These are phyloP conservation scores for Metallyticus violacea DNA, from an alignment of 2,888 invertebrate genomes.

Conservation along the genomic window DNA sequence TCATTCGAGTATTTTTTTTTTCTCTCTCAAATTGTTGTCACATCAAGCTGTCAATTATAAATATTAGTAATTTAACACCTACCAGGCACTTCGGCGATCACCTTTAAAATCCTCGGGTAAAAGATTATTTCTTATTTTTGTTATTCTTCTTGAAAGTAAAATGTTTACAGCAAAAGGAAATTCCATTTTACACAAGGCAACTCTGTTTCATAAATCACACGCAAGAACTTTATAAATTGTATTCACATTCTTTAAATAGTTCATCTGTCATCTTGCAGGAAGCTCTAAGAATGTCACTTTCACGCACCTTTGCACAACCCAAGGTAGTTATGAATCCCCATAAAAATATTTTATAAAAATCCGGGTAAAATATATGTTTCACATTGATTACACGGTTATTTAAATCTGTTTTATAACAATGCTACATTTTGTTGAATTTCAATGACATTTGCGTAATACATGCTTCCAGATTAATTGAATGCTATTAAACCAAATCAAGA, in stretches of 20 bases:
- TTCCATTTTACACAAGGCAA: slow-evolving; percentile 27
- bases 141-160: slow-evolving; percentile 25
- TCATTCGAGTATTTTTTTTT: background rate
- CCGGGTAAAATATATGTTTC: background rate
- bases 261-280: background rate
- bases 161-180: slow-evolving; percentile 31
- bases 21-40: background rate
- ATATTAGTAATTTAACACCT: background rate
- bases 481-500: background rate
- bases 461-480: background rate
- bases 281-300: background rate
- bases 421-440: background rate
- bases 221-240: background rate
- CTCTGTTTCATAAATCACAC: background rate
- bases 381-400: background rate
- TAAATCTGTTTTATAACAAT: background rate
- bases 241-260: background rate
- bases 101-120: slow-evolving; percentile 27
- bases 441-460: background rate
- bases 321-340: background rate
- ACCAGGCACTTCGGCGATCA: slow-evolving; percentile 26
- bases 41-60: background rate
- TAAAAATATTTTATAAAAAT: background rate
- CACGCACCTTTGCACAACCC: background rate
- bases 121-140: slow-evolving; percentile 25